These are phyloP conservation scores for Pseudopleuronectes americanus DNA, from an alignment of 2,797 vertebrate species.

Conservation along the genomic window DNA sequence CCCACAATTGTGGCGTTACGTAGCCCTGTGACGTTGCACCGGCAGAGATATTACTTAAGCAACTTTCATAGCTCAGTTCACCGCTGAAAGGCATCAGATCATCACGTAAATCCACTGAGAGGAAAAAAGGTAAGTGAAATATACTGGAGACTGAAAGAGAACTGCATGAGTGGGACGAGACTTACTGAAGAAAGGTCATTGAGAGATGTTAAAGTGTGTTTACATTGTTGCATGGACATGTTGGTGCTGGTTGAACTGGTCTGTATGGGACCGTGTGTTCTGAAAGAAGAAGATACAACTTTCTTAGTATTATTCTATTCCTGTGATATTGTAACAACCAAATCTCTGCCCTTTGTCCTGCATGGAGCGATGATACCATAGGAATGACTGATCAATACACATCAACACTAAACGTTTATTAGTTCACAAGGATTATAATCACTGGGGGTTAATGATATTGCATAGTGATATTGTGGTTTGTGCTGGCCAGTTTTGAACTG, in stretches of 20 bases:
- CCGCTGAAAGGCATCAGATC: constrained; percentile 1
- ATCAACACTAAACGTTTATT: not conserved
- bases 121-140: constrained; percentile 42
- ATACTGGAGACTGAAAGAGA: too few relatives aligned
- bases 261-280: too few relatives aligned
- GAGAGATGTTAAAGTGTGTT: not conserved
- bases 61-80: constrained; percentile 4
- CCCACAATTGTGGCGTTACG: constrained; percentile 15
- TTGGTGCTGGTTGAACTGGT: too few relatives aligned
- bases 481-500: not conserved
- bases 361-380: constrained; percentile 5
- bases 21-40: constrained; percentile 54
- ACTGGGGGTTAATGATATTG: not conserved
- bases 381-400: too few relatives aligned
- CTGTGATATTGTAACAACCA: not conserved
- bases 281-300: too few relatives aligned
- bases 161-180: not conserved
- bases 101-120: not conserved
- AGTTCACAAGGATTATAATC: not conserved
- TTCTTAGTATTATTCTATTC: too few relatives aligned
- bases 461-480: not conserved
- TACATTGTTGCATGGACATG: too few relatives aligned
- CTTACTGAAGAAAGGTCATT: not conserved
- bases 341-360: not conserved
- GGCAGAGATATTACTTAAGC: constrained; percentile 51